Percentiles rank a stretch among this genome's conserved stretches.
Evolutionary conservation across 2,113 vertebrate genomes (phyloP).

Genomic region (Phylloscopus whistleri): DNA sequence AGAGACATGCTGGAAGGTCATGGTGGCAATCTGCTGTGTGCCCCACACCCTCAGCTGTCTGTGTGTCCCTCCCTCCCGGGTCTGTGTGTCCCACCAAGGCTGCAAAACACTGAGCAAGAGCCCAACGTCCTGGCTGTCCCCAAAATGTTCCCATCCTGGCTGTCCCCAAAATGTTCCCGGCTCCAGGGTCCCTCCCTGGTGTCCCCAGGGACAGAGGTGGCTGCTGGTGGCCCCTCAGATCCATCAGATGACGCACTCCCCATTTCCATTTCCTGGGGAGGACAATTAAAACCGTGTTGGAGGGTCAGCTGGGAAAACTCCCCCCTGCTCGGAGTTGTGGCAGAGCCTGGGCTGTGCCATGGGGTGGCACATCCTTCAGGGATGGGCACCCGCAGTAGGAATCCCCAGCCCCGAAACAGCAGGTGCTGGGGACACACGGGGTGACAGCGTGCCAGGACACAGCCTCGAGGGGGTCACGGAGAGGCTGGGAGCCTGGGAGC

Average conservation of each 20-base stretch:
- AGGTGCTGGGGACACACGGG: neutral
- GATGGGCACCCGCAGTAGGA: fast-evolving
- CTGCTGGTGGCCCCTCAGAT: neutral
- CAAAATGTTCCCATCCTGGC: neutral
- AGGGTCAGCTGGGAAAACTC: neutral
- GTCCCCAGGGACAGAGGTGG: neutral
- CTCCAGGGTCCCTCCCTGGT: neutral
- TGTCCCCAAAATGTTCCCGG: neutral
- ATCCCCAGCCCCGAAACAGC: neutral
- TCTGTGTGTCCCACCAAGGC: fast-evolving
- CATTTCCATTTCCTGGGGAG: fast-evolving
- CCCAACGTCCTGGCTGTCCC: neutral
- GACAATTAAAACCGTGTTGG: neutral
- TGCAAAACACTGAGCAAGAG: neutral
- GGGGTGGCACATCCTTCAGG: neutral
- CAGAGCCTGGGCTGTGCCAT: neutral
- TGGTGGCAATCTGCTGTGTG: neutral
- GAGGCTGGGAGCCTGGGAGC: neutral
- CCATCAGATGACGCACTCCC: fast-evolving
- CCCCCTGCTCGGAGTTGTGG: fast-evolving
- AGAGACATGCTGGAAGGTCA: neutral
- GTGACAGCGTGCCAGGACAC: neutral
- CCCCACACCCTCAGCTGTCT: neutral
- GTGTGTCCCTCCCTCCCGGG: neutral
- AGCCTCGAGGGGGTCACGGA: neutral